phyloP scores from a whole-genome alignment of 30 jellyfish, hydroid and myxozoan species.

The Pseudorhiza aurosa region DNA sequence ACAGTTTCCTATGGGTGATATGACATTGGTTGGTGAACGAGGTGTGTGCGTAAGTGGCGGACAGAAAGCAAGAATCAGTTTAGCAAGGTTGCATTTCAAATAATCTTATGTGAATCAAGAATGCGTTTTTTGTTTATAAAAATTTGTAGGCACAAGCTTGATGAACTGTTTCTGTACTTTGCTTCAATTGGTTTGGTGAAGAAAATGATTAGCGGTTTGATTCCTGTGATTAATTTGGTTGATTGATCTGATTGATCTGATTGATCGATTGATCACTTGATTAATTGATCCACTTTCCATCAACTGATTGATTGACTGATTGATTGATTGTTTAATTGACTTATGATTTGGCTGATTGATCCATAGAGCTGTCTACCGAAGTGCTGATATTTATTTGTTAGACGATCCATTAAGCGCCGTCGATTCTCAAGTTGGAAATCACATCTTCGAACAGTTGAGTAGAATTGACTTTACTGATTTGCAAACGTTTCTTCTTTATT shows the following conservation, averaged over 20 bases:
- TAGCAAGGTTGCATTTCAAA: slow-evolving; percentile 78
- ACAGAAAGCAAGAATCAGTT: slow-evolving; percentile 83
- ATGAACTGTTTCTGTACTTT: no score
- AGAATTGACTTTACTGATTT: not conserved
- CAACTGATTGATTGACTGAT: not conserved
- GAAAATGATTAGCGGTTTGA: no score
- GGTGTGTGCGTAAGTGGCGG: slow-evolving; percentile 93
- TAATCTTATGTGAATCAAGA: no score
- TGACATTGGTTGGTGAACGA: slow-evolving; percentile 88
- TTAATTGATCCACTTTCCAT: not conserved
- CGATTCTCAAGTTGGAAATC: slow-evolving; percentile 86
- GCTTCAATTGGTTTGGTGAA: no score
- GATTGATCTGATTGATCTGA: not conserved
- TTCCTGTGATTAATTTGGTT: not conserved
- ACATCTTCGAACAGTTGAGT: slow-evolving; percentile 62
- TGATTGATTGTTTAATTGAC: not conserved
- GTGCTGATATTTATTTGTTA: slow-evolving; percentile 77
- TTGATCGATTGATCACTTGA: not conserved
- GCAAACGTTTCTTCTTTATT: not conserved
- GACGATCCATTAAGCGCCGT: slow-evolving; percentile 94
- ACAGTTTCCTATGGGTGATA: slow-evolving; percentile 62
- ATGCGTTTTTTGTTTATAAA: no score
- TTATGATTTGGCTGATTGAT: not conserved
- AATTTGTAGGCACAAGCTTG: no score
- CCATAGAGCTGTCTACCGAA: slow-evolving; percentile 80